These are phyloP conservation scores for Rhinichthys osculus DNA, from an alignment of 2,797 vertebrate species.

Conservation along the genomic window DNA sequence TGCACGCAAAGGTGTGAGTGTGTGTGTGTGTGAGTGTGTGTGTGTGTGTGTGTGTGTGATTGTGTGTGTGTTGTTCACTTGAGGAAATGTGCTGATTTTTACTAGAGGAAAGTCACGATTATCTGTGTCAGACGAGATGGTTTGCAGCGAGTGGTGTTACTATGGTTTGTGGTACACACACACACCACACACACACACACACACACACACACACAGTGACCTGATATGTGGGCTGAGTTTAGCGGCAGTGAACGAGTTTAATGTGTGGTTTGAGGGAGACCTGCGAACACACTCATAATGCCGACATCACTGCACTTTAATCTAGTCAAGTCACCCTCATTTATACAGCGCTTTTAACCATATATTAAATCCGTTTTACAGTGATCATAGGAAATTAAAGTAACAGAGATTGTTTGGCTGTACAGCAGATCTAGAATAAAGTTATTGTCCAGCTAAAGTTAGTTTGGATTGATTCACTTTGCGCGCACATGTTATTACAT, in stretches of 20 bases:
- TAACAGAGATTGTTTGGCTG: too few species aligned
- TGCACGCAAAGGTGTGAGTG: neutral
- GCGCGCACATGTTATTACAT: too few species aligned
- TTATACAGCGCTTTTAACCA: too few species aligned
- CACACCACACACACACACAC: neutral
- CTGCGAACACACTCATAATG: slow-evolving; percentile 47
- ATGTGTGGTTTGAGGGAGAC: slow-evolving; percentile 46
- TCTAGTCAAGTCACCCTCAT: neutral
- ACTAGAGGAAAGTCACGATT: neutral
- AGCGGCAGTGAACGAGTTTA: slow-evolving; percentile 49
- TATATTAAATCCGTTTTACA: too few species aligned
- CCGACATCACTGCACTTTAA: slow-evolving; percentile 45
- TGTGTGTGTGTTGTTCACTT: neutral
- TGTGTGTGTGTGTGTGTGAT: too few species aligned
- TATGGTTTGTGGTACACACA: neutral
- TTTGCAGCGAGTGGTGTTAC: neutral
- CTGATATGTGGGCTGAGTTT: slow-evolving; percentile 48
- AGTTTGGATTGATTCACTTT: too few species aligned
- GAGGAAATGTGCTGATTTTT: neutral
- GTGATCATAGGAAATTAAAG: too few species aligned
- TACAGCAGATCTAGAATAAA: too few species aligned
- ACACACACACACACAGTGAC: neutral
- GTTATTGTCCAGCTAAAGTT: too few species aligned
- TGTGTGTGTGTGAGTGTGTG: too few species aligned
- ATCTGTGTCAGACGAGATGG: neutral